Base-by-base conservation (phyloP, 2,888 invertebrate genomes). In the Lordiphosa andalusiaca region DNA sequence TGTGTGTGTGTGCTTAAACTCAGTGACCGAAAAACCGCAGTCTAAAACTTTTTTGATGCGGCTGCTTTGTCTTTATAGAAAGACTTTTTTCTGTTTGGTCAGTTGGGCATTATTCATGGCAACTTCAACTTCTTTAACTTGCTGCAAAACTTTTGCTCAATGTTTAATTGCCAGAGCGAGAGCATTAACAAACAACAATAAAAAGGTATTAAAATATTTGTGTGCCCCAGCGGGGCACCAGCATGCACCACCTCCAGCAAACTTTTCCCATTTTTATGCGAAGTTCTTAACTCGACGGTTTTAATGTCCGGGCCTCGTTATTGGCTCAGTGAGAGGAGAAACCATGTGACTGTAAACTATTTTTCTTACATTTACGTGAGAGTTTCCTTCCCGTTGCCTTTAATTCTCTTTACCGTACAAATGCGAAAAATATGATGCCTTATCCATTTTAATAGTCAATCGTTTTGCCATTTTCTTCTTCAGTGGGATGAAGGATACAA, bases 371-470 rank as follows among this genome's bases (percentile, higher is more conserved):
- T 81, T 77, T 78, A 78, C 77, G 77, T 78, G 77, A 80, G 44
- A 16, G 30, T 10, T 62, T 67, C 30, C 10, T 10, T 30, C 9
- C 30, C 30, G 30, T 30, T 30, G 30, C 30, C 30, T 30, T 30
- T 9, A 30, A 30, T 37, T 47, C 30, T 38, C 33, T 33, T 10
- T n/a, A 5, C 41, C 35, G 21, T 10, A 38, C 48, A 39, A 16
- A 33, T 37, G 41, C 64, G 81, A 73, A 85, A 85, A 84, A 81
- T 66, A 84, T 86, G 81, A 84, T 82, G 69, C 77, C 68, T 86
- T 75, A 86, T 83, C 75, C 73, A 67, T 84, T 85, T 83, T 77
- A 81, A 83, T 78, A 84, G 85, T 86, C 86, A 77, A 86, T 84
- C 83, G 81, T 84, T 86, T 86, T 71, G 73, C 69, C 70, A 81